Base-by-base conservation (phyloP, 2,113 vertebrate genomes). In the Myiozetetes cayanensis region DNA sequence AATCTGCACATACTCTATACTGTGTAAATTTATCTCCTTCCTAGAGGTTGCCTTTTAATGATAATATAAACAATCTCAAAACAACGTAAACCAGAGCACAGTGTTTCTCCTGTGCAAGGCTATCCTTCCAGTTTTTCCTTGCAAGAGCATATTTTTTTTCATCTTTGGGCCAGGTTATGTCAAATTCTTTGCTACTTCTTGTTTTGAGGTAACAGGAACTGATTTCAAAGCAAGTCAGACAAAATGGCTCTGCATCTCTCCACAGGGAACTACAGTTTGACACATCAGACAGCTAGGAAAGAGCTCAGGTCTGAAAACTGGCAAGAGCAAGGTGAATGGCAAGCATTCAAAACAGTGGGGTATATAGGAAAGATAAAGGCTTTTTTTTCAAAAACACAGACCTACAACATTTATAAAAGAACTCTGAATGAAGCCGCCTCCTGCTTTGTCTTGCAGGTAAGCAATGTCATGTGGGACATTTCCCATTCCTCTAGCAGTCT, bases 21-120 rank as follows among this genome's bases (percentile, higher is more conserved):
- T 41, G 9, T 58, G 39, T 67, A 94, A 95, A 96, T 35, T 43
- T 77, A 68, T 20, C 47, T 77, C 59, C 50, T 92, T 93, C 44
- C 39, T 88, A 65, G 13, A 80, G 7, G 19, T 92, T 31, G 2
- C 6, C 4, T 81, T 96, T 81, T 89, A 94, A 90, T 46, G n/a
- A 25, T 93, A 68, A 65, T 81, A 81, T 84, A 92, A 95, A 88
- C 79, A 90, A 65, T 4, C 28, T 75, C 44, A 43, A 72, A 84
- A 65, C 86, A 92, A 95, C 22, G 67, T 63, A 90, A 93, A 82
- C 65, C 82, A 94, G 66, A 95, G 62, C 71, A 49, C 85, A 58
- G 13, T 27, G 19, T 92, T 92, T 93, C 85, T 80, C 56, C 47
- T 52, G 20, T 31, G 20, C 56, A 75, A 44, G 72, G 52, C 15